Evolutionary conservation across 2,113 vertebrate species (phyloP), one percentile per base, ranked within the genome.

Genomic region (Nothoprocta pentlandii): DNA sequence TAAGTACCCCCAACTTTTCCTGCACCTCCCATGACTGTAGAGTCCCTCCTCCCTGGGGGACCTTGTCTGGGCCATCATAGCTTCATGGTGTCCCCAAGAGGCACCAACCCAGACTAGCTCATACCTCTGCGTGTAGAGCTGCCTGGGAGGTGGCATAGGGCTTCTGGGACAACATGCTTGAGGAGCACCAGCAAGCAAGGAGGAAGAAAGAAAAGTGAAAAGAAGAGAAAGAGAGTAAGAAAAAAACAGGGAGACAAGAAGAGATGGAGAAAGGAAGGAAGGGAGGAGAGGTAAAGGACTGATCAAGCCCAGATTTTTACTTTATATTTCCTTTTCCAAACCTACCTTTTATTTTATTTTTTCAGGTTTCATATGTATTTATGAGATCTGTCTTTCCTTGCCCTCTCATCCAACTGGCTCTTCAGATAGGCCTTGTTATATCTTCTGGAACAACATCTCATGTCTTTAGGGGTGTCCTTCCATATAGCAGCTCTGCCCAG

Each of bases 331-430:
- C 12, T 28, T 84, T 84, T 62, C 78, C 58, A 76, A 66, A 75
- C 12, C 17, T 32, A 4, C 20, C 6, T 83, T 90, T 44, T 66
- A 71, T 70, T 25, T 34, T 21, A 20, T 49, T 49, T 49, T 49
- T 49, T 49, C 16, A 28, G 6, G 25, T 71, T 87, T 34, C 8
- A 42, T 20, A 23, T 16, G 12, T 5, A 5, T 26, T 66, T 68
- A 53, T 58, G 16, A 25, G 10, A 28, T 3, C 23, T 34, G 2
- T 39, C 10, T 10, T 58, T 13, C 9, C 21, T 68, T 1, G 0
- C 5, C 3, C 12, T 23, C 6, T 5, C 14, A 9, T n/a, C 26
- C 59, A 23, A 4, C 26, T 3, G 46, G 6, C 17, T 58, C 28
- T 58, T 32, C 30, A 32, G 28, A 17, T 16, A 32, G 28, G 30